Evolutionary conservation across 2,888 invertebrate genomes (phyloP).

Genomic region (Platypus cylindrus): DNA sequence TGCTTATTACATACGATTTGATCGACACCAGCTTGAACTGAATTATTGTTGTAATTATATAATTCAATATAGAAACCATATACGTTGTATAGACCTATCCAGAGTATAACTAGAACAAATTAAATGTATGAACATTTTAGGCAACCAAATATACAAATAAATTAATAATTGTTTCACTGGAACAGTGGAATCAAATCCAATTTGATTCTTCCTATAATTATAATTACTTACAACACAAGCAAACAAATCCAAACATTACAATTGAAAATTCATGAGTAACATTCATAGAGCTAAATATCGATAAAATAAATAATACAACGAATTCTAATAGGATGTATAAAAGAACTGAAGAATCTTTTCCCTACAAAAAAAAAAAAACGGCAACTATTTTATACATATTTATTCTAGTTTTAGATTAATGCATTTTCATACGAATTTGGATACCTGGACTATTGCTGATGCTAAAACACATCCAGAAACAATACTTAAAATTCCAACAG

Average conservation of each 20-base stretch:
- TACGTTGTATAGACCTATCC: conserved; percentile 24
- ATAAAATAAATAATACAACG: conserved; percentile 21
- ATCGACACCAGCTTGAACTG: conserved; percentile 23
- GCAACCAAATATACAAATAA: neutral
- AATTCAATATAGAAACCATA: conserved; percentile 25
- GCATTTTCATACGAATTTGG: neutral
- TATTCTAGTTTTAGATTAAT: neutral
- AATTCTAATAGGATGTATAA: conserved; percentile 24
- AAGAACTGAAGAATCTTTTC: conserved; percentile 22
- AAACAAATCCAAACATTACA: conserved; percentile 13
- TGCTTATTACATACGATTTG: conserved; percentile 23
- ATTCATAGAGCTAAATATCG: conserved; percentile 24
- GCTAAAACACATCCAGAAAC: conserved; percentile 10
- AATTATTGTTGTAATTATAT: conserved; percentile 21
- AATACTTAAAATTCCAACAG: conserved; percentile 10
- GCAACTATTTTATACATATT: neutral
- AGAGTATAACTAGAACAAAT: conserved; percentile 21
- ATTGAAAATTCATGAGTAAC: conserved; percentile 18
- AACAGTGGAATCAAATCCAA: neutral
- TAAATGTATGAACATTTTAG: conserved; percentile 2
- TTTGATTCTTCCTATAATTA: neutral
- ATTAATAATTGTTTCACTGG: neutral
- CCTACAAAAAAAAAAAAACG: conserved; percentile 19
- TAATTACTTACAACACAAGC: conserved; percentile 21
- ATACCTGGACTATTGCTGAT: conserved; percentile 10